Evolutionary conservation across 2,113 vertebrate genomes (phyloP).

Genomic region (Psittacula cyanocephala): DNA sequence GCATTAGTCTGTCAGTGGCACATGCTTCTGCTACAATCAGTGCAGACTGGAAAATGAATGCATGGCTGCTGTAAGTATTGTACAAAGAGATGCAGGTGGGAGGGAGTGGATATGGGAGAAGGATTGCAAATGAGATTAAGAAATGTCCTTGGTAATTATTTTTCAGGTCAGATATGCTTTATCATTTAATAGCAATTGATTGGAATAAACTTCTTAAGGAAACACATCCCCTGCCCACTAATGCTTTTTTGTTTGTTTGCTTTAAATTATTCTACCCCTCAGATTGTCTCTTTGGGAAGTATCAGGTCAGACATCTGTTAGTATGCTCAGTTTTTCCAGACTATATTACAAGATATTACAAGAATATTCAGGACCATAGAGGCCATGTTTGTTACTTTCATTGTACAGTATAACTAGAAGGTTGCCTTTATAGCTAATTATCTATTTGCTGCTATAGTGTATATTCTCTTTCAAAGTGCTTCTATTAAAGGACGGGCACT

Average conservation of each 20-base stretch:
- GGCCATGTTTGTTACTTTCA: not conserved
- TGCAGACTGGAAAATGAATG: constrained; percentile 48
- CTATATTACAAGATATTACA: not conserved
- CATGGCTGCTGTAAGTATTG: constrained; percentile 65
- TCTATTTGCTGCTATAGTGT: not conserved
- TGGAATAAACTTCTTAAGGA: not conserved
- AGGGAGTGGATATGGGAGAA: not conserved
- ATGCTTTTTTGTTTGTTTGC: not conserved
- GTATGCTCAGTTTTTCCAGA: not conserved
- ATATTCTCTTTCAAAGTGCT: not conserved
- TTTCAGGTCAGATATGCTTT: not conserved
- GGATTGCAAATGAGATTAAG: not conserved
- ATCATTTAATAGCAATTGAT: not conserved
- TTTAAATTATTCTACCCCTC: not conserved
- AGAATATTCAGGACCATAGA: not conserved
- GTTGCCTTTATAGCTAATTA: not conserved
- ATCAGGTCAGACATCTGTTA: not conserved
- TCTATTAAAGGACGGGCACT: not conserved
- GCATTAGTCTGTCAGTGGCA: constrained; percentile 50
- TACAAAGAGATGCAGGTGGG: not conserved
- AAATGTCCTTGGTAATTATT: not conserved
- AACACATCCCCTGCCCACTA: not conserved
- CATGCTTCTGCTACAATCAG: constrained; percentile 51
- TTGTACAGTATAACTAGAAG: not conserved
- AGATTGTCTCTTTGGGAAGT: not conserved